phyloP scores from a whole-genome alignment of 2,797 vertebrate genomes.

The Pelochelys cantorii region DNA sequence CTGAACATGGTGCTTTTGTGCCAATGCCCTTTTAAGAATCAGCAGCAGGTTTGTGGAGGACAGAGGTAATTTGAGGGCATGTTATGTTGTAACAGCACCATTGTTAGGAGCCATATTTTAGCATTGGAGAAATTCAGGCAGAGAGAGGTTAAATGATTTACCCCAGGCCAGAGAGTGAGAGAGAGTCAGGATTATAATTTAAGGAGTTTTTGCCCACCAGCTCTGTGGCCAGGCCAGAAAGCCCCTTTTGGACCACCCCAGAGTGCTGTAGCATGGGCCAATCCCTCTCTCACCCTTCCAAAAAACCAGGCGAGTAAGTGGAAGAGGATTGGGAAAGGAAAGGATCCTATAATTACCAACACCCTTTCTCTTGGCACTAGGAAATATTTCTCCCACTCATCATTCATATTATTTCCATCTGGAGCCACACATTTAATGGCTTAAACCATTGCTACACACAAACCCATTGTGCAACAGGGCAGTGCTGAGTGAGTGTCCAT shows the following conservation, averaged over 20 bases:
- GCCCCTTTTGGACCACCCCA: neutral
- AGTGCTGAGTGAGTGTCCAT: neutral
- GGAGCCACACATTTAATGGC: neutral
- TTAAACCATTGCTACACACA: neutral
- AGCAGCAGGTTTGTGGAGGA: neutral
- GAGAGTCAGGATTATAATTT: neutral
- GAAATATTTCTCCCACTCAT: neutral
- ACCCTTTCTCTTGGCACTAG: neutral
- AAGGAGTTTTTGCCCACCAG: neutral
- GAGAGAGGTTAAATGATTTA: neutral
- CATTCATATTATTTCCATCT: neutral
- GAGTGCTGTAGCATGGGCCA: too few relatives aligned
- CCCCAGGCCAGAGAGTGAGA: neutral
- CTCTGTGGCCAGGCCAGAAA: neutral
- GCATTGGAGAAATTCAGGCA: neutral
- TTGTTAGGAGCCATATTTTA: neutral
- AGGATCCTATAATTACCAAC: accelerated
- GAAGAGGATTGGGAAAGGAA: neutral
- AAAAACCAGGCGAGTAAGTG: neutral
- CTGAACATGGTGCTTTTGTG: neutral
- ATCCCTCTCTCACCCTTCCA: accelerated
- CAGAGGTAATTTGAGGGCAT: neutral
- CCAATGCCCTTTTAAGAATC: neutral
- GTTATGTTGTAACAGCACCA: neutral
- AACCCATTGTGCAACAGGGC: neutral